Evolutionary conservation across 1,140 invertebrate species (phyloP).

Genomic region (Trichogramma pretiosum): DNA sequence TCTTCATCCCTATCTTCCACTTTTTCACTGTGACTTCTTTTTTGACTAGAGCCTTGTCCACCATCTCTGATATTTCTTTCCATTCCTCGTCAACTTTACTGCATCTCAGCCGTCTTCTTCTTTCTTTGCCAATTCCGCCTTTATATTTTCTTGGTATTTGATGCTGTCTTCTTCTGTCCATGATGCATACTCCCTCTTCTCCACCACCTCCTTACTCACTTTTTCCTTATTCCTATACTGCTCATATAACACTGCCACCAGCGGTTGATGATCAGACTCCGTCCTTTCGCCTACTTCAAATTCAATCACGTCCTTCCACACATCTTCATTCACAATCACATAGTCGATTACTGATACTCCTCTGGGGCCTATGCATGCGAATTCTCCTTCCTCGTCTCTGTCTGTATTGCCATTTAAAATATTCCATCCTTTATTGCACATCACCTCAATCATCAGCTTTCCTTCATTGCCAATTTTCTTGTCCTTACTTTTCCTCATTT

Average conservation of each 20-base stretch:
- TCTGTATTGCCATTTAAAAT: not conserved
- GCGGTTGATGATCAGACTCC: not conserved
- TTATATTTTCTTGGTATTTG: too few species aligned
- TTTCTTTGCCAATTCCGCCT: too few species aligned
- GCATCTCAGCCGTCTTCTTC: too few species aligned
- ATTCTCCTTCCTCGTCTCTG: not conserved
- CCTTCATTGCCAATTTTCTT: not conserved
- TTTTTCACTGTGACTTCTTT: not conserved
- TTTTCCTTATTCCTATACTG: too few species aligned
- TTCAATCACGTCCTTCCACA: not conserved
- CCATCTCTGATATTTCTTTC: too few species aligned
- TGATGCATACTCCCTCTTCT: too few species aligned
- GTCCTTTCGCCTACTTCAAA: not conserved
- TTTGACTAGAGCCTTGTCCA: not conserved
- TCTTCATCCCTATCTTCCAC: not conserved
- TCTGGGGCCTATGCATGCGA: not conserved
- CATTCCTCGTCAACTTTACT: too few species aligned
- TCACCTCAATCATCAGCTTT: too few species aligned
- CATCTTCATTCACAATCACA: not conserved
- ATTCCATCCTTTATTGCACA: not conserved
- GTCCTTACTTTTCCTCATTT: slow-evolving; percentile 3
- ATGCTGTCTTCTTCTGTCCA: too few species aligned
- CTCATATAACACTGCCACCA: too few species aligned
- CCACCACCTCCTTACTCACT: too few species aligned
- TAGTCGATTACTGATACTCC: not conserved